phyloP scores from a whole-genome alignment of 1,140 invertebrate species.

The Drosophila subpulchrella region DNA sequence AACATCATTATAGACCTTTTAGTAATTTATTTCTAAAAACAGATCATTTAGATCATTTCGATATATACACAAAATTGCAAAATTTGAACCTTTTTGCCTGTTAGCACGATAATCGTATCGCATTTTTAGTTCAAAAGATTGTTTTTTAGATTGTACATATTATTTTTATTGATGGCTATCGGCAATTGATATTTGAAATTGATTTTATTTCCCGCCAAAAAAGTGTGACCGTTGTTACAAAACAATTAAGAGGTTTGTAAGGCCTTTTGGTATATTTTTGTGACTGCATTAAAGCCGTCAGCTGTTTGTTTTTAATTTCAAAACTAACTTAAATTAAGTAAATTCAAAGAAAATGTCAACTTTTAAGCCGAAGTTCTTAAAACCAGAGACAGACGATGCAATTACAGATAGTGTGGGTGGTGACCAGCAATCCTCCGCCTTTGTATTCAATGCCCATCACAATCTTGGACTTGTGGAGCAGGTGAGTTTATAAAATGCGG shows the following conservation, averaged over 20 bases:
- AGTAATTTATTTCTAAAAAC: too few species aligned
- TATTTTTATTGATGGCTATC: too few species aligned
- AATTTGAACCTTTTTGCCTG: too few species aligned
- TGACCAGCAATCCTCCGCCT: slow-evolving; percentile 85
- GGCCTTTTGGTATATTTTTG: not conserved
- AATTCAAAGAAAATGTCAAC: slow-evolving; percentile 34
- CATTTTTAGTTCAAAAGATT: too few species aligned
- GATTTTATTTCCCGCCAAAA: not conserved
- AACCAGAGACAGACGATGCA: slow-evolving; percentile 69
- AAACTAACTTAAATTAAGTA: not conserved
- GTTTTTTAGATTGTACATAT: too few species aligned
- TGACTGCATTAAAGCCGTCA: not conserved
- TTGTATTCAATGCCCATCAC: slow-evolving; percentile 93
- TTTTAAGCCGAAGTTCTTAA: slow-evolving; percentile 71
- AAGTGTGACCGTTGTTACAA: not conserved
- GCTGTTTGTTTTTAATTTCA: slow-evolving; percentile 2
- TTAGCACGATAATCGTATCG: too few species aligned
- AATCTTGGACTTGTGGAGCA: slow-evolving; percentile 91
- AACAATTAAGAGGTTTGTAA: accelerated
- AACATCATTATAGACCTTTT: too few species aligned
- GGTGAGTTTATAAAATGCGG: slow-evolving; percentile 1
- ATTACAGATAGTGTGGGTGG: slow-evolving; percentile 41
- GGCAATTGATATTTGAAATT: not conserved
- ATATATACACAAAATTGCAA: too few species aligned
- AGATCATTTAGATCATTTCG: too few species aligned